Percentiles rank a stretch among this genome's conserved stretches.
These are phyloP conservation scores for Drosophila gaucha DNA, from an alignment of 2,888 invertebrate species.

Conservation along the genomic window DNA sequence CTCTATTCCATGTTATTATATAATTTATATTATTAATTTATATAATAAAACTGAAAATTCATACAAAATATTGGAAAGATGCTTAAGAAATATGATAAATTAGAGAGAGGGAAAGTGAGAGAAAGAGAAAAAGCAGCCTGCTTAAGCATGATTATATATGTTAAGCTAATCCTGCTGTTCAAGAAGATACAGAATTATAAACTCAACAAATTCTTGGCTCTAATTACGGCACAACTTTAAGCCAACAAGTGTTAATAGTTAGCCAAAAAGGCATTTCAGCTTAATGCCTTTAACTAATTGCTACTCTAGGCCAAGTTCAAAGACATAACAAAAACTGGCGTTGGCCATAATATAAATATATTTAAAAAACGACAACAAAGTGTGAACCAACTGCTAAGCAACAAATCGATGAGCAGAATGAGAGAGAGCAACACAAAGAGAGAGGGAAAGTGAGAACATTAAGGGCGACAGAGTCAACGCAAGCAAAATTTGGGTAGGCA, in stretches of 20 bases:
- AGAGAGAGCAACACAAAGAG: background rate
- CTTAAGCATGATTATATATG: too few species aligned
- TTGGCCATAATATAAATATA: conserved; percentile 3
- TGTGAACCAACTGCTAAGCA: conserved; percentile 22
- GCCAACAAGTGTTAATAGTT: conserved; percentile 2
- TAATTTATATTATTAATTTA: too few species aligned
- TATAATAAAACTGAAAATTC: too few species aligned
- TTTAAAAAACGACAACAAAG: conserved; percentile 1
- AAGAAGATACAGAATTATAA: too few species aligned
- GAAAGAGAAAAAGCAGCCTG: too few species aligned
- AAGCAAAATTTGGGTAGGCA: conserved; percentile 40
- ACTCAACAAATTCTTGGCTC: too few species aligned
- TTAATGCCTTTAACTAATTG: background rate
- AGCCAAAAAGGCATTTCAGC: background rate
- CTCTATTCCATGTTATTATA: too few species aligned
- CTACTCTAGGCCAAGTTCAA: conserved; percentile 19
- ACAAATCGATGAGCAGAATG: conserved; percentile 28
- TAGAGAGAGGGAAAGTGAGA: too few species aligned
- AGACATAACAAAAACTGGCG: conserved; percentile 6
- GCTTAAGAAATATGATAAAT: too few species aligned
- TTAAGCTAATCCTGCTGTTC: too few species aligned
- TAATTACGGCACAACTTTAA: background rate
- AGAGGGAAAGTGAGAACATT: conserved; percentile 9
- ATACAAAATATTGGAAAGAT: too few species aligned
- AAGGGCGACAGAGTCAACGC: conserved; percentile 30